phyloP scores from a whole-genome alignment of 2,888 invertebrate genomes.

The Acanthosepion lycidas region DNA sequence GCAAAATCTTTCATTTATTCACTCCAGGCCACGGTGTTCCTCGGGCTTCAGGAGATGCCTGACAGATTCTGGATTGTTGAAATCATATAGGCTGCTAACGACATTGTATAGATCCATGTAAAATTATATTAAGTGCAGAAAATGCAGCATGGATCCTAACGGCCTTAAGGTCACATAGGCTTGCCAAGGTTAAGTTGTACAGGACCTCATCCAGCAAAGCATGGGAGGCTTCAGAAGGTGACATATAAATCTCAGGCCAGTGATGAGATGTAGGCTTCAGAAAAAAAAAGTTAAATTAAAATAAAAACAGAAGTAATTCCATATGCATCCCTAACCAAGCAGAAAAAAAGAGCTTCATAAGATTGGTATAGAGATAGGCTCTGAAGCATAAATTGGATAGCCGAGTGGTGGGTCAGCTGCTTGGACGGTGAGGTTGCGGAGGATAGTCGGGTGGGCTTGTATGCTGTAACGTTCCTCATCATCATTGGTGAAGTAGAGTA shows the following conservation, averaged over 20 bases:
- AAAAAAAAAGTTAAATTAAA: background rate
- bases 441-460: conserved; percentile 74
- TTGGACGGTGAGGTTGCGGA: conserved; percentile 76
- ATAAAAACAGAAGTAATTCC: background rate
- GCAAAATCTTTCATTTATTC: background rate
- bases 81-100: conserved; percentile 33
- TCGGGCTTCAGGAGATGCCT: background rate
- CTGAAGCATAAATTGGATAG: conserved; percentile 74
- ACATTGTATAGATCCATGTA: background rate
- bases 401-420: conserved; percentile 76
- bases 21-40: background rate
- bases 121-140: background rate
- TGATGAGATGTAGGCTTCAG: conserved; percentile 10
- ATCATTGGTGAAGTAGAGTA: conserved; percentile 77
- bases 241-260: background rate
- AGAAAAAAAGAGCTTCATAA: conserved; percentile 53
- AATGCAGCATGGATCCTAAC: background rate
- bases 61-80: background rate
- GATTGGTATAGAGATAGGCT: conserved; percentile 67
- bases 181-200: background rate
- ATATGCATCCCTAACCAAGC: background rate
- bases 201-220: background rate
- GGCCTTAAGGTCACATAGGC: background rate
- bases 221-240: background rate
- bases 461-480: conserved; percentile 77